Conservation (phyloP, 2,888 invertebrate genomes). For the Ditula angustiorana region DNA sequence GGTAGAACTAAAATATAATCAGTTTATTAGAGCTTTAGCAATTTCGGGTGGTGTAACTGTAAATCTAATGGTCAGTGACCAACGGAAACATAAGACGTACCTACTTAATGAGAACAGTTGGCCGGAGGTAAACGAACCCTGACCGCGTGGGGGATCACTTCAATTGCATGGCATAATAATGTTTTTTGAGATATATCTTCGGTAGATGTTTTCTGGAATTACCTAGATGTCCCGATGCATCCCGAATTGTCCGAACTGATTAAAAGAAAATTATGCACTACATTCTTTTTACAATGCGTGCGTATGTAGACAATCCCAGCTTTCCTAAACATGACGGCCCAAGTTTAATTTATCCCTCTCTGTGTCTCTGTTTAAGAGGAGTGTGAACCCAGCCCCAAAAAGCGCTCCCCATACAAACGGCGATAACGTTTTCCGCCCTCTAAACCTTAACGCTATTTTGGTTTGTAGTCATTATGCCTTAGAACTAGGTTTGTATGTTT, state of each 20-base stretch:
- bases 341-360: no score
- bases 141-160: slow-evolving; percentile 46
- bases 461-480: no score
- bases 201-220: background rate
- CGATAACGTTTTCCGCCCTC: no score
- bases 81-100: slow-evolving; percentile 39
- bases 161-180: slow-evolving; percentile 13
- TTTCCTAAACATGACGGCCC: no score
- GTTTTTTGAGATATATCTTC: background rate
- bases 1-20: background rate
- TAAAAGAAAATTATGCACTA: background rate
- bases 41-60: slow-evolving; percentile 27
- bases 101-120: slow-evolving; percentile 42
- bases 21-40: slow-evolving; percentile 9
- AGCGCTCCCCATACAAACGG: no score
- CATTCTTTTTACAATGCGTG: background rate
- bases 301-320: no score
- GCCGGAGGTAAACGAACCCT: slow-evolving; percentile 49
- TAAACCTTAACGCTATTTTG: no score
- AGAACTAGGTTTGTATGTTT: no score
- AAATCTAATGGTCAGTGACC: slow-evolving; percentile 47
- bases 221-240: background rate
- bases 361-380: no score
- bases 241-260: background rate
- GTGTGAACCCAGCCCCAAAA: no score